Evolutionary conservation across 2,888 invertebrate genomes (phyloP).

Genomic region (Caenorhabditis imperialis): DNA sequence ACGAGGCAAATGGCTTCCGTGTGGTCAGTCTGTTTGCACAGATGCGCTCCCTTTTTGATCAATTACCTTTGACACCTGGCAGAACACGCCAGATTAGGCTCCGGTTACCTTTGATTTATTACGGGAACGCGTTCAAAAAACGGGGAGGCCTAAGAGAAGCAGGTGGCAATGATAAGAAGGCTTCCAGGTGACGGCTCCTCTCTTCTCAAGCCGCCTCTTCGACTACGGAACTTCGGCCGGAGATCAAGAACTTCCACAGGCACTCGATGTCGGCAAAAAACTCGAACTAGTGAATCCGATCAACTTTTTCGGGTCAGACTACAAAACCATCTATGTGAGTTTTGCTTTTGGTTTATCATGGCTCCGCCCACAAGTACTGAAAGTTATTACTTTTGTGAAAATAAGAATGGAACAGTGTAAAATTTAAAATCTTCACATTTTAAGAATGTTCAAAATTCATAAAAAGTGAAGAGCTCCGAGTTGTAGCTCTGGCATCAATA

Average conservation of each 20-base stretch:
- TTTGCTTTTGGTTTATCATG: neutral
- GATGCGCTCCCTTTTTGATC: constrained; percentile 29
- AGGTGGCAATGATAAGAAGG: neutral
- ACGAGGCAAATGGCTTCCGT: constrained; percentile 10
- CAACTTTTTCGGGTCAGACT: constrained; percentile 72
- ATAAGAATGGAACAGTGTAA: no score
- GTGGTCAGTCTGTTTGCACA: constrained; percentile 34
- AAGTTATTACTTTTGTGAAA: no score
- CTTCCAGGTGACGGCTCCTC: constrained; percentile 77
- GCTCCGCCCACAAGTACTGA: no score
- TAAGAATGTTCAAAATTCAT: no score
- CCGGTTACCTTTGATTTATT: no score
- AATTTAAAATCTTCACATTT: no score
- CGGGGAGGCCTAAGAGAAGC: no score
- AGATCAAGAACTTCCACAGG: constrained; percentile 71
- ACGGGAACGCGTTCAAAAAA: no score
- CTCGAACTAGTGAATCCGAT: constrained; percentile 69
- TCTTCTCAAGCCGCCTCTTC: constrained; percentile 77
- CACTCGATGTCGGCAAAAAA: constrained; percentile 74
- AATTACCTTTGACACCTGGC: constrained; percentile 49
- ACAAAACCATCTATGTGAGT: constrained; percentile 70
- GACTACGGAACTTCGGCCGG: constrained; percentile 74
- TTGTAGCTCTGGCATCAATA: no score
- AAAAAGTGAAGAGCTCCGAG: no score
- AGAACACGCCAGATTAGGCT: constrained; percentile 9